Evolutionary conservation across 2,888 invertebrate species (phyloP).

Genomic region (Rhagonycha fulva): DNA sequence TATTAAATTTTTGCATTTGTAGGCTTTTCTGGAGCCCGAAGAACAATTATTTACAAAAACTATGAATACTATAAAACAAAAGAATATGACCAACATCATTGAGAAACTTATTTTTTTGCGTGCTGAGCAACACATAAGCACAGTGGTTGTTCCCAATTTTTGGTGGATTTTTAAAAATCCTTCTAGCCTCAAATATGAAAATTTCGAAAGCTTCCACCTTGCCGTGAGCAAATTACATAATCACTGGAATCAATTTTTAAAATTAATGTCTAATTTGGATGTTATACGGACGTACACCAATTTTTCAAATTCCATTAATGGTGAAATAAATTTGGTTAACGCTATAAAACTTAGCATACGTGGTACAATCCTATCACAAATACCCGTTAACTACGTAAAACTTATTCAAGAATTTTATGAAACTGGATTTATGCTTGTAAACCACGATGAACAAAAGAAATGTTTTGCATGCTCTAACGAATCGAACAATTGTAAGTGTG

Average conservation of each 20-base stretch:
- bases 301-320: conserved; percentile 58
- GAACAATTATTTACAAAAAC: conserved; percentile 51
- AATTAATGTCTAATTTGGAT: conserved; percentile 61
- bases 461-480: conserved; percentile 78
- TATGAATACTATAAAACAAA: conserved; percentile 45
- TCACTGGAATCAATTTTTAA: conserved; percentile 60
- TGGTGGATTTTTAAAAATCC: conserved; percentile 66
- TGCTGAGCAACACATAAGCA: conserved; percentile 65
- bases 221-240: conserved; percentile 69
- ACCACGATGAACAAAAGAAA: conserved; percentile 54
- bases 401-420: conserved; percentile 78
- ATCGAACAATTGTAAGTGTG: conserved; percentile 61
- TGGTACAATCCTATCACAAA: conserved; percentile 70
- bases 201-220: conserved; percentile 67
- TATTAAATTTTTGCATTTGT: conserved; percentile 24
- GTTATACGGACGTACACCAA: conserved; percentile 57
- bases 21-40: conserved; percentile 32
- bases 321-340: conserved; percentile 59
- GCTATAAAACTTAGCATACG: conserved; percentile 69
- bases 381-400: conserved; percentile 70
- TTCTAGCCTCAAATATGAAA: conserved; percentile 58
- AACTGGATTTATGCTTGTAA: conserved; percentile 65
- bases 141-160: conserved; percentile 65
- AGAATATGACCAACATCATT: conserved; percentile 47
- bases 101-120: conserved; percentile 55